These are phyloP conservation scores for Falco naumanni DNA, from an alignment of 2,797 vertebrate genomes.

Conservation along the genomic window DNA sequence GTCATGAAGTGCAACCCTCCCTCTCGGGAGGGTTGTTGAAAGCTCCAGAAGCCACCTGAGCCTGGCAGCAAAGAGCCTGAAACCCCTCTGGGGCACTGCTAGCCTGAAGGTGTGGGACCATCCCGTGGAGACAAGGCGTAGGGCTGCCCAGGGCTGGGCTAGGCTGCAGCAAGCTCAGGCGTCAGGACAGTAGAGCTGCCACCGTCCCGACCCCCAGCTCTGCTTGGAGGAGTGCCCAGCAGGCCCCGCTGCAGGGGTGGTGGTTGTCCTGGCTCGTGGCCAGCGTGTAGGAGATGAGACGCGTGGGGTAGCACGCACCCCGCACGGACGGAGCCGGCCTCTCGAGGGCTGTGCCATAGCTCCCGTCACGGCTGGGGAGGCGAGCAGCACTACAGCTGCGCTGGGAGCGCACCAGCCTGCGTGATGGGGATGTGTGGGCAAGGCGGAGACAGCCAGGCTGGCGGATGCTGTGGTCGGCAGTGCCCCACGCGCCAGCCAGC, in stretches of 20 bases:
- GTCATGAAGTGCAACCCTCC: fast-evolving
- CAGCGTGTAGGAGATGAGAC: fast-evolving
- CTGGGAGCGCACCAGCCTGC: background rate
- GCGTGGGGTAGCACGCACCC: background rate
- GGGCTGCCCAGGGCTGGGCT: background rate
- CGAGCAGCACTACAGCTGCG: background rate
- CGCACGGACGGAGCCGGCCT: background rate
- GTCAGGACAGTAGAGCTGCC: background rate
- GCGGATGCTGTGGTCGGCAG: background rate
- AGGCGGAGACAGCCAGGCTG: background rate
- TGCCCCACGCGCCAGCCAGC: fast-evolving
- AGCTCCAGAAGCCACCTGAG: background rate
- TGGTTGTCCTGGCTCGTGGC: background rate
- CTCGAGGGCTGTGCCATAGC: background rate
- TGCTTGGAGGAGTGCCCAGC: background rate
- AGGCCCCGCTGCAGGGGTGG: background rate
- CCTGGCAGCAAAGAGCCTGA: background rate
- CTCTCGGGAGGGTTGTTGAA: background rate
- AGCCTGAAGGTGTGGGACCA: fast-evolving
- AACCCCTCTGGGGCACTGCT: background rate
- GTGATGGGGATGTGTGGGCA: fast-evolving
- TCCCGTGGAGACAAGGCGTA: background rate
- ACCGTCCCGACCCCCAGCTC: background rate
- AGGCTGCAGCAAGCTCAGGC: background rate
- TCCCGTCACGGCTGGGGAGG: fast-evolving